Percentiles rank a stretch among this genome's conserved stretches.
Evolutionary conservation across 1,140 invertebrate species (phyloP).

Genomic region (Eumaeus atala): DNA sequence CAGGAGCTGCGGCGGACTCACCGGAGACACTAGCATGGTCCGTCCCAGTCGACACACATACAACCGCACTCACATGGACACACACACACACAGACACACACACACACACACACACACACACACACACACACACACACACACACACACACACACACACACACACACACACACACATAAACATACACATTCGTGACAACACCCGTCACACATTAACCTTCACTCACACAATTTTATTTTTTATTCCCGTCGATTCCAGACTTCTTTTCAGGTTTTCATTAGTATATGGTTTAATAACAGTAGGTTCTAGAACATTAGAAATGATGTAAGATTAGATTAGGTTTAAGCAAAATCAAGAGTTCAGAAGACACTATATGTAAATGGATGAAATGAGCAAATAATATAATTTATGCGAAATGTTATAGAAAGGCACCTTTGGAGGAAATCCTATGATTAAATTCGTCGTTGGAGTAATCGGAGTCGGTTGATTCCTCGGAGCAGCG

Average conservation of each 20-base stretch:
- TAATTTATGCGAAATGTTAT: slow-evolving; percentile 71
- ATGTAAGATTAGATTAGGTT: slow-evolving; percentile 32
- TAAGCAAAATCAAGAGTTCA: slow-evolving; percentile 22
- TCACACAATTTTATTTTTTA: slow-evolving; percentile 29
- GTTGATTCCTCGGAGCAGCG: slow-evolving; percentile 31
- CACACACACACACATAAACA: slow-evolving; percentile 21
- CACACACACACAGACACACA: slow-evolving; percentile 16
- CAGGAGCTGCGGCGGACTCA: slow-evolving; percentile 79
- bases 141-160: slow-evolving; percentile 17
- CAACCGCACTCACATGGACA: too few species aligned
- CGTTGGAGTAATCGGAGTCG: slow-evolving; percentile 54
- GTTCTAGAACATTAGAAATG: slow-evolving; percentile 14
- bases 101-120: slow-evolving; percentile 21
- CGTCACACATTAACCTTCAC: slow-evolving; percentile 18
- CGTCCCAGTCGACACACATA: slow-evolving; percentile 40
- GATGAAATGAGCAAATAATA: slow-evolving; percentile 40
- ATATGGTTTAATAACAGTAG: slow-evolving; percentile 5
- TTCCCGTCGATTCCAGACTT: slow-evolving; percentile 37
- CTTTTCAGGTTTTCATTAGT: slow-evolving; percentile 38
- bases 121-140: slow-evolving; percentile 11
- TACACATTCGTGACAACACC: slow-evolving; percentile 20
- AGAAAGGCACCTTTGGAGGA: slow-evolving; percentile 68
- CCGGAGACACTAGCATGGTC: slow-evolving; percentile 69
- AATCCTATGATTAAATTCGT: slow-evolving; percentile 65
- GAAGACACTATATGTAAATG: slow-evolving; percentile 35